Evolutionary conservation across 1,140 invertebrate genomes (phyloP).

Genomic region (Hycleus cichorii): DNA sequence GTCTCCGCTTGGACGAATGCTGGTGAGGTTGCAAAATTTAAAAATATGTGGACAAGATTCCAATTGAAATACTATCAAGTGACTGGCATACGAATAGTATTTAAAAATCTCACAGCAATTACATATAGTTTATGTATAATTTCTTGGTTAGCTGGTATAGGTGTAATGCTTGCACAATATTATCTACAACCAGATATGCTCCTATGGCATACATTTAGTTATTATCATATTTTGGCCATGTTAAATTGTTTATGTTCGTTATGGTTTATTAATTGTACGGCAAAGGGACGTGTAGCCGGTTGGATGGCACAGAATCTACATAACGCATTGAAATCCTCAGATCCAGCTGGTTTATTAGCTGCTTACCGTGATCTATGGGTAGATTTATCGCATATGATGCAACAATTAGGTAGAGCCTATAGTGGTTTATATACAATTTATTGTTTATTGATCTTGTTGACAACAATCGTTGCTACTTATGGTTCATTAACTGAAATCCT

Average conservation of each 20-base stretch:
- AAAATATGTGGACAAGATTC: slow-evolving; percentile 66
- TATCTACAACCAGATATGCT: slow-evolving; percentile 60
- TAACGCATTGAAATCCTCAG: slow-evolving; percentile 48
- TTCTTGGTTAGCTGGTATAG: slow-evolving; percentile 53
- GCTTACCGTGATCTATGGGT: slow-evolving; percentile 61
- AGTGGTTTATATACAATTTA: slow-evolving; percentile 65
- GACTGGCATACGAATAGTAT: slow-evolving; percentile 54
- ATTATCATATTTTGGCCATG: slow-evolving; percentile 63
- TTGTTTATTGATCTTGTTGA: slow-evolving; percentile 60
- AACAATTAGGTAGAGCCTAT: slow-evolving; percentile 58
- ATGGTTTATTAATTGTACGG: slow-evolving; percentile 60
- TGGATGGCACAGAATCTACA: slow-evolving; percentile 53
- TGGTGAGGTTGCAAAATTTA: slow-evolving; percentile 58
- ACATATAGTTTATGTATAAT: slow-evolving; percentile 54
- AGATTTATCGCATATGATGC: slow-evolving; percentile 64
- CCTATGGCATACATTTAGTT: slow-evolving; percentile 59
- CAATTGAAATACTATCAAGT: slow-evolving; percentile 59
- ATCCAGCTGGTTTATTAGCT: slow-evolving; percentile 52
- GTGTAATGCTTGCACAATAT: slow-evolving; percentile 55
- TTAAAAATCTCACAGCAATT: slow-evolving; percentile 51
- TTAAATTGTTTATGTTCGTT: slow-evolving; percentile 58
- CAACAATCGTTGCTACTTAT: slow-evolving; percentile 59
- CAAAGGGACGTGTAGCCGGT: slow-evolving; percentile 51
- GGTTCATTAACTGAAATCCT: slow-evolving; percentile 59
- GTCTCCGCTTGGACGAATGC: slow-evolving; percentile 62